A percentile compares a stretch with the other conserved stretches of the same genome.
These are phyloP conservation scores for Hermatobates lingyangjiaoensis DNA, from an alignment of 1,140 invertebrate species.

Conservation along the genomic window DNA sequence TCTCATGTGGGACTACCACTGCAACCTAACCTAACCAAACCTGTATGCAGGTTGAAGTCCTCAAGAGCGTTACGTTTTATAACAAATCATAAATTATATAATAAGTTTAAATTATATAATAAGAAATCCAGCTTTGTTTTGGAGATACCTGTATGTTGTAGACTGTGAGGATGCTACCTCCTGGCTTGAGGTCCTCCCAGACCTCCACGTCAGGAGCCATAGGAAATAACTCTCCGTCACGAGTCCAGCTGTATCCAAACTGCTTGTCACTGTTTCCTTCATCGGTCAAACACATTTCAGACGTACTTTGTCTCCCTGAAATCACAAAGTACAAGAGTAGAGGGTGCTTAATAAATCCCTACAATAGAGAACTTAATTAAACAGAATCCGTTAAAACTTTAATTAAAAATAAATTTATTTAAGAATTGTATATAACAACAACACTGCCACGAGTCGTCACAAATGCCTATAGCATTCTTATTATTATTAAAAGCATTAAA, in stretches of 20 bases:
- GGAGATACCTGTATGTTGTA: slow-evolving; percentile 14
- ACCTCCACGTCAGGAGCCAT: slow-evolving; percentile 46
- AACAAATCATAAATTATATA: too few species aligned
- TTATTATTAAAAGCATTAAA: neutral
- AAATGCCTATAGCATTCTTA: neutral
- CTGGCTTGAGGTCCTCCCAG: slow-evolving; percentile 40
- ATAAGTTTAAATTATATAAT: too few species aligned
- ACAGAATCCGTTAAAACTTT: neutral
- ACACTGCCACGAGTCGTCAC: neutral
- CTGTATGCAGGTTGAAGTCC: too few species aligned
- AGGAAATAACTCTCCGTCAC: slow-evolving; percentile 47
- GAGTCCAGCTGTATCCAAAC: slow-evolving; percentile 58
- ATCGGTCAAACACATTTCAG: slow-evolving; percentile 40
- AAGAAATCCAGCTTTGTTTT: too few species aligned
- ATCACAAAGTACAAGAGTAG: neutral
- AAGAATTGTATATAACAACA: neutral
- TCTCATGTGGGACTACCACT: too few species aligned
- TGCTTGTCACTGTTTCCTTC: slow-evolving; percentile 28
- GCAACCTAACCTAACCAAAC: too few species aligned
- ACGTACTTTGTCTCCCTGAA: slow-evolving; percentile 40
- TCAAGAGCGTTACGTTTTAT: too few species aligned
- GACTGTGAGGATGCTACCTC: slow-evolving; percentile 12
- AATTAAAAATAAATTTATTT: neutral
- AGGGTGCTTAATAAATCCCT: neutral
- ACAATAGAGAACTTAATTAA: too few species aligned